Conservation (phyloP, 2,888 invertebrate genomes). For the Ernsta delagoae region DNA sequence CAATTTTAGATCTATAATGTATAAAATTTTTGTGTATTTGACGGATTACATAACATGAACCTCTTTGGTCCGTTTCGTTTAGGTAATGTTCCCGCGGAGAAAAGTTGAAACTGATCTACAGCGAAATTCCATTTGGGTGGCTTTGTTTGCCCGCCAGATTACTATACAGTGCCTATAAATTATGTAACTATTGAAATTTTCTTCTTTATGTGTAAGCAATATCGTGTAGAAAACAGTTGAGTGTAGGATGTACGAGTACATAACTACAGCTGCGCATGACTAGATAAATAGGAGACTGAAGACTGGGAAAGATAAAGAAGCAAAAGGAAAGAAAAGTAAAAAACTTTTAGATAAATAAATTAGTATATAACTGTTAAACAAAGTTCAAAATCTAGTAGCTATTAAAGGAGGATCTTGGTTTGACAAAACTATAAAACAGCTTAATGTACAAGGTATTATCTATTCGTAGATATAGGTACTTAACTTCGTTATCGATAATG, state of each 20-base stretch:
- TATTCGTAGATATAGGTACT: too few species aligned
- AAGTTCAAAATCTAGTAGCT: too few species aligned
- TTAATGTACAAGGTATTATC: too few species aligned
- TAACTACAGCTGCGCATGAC: neutral
- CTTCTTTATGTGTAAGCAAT: neutral
- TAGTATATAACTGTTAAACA: too few species aligned
- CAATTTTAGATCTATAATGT: neutral
- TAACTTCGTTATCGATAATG: too few species aligned
- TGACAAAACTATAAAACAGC: too few species aligned
- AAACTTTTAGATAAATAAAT: too few species aligned
- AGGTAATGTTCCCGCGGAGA: conserved; percentile 24
- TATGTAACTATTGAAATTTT: conserved; percentile 1
- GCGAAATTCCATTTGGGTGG: conserved; percentile 38
- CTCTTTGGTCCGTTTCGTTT: conserved; percentile 9
- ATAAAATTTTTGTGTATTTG: conserved; percentile 15
- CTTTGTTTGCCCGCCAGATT: conserved; percentile 31
- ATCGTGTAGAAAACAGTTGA: neutral
- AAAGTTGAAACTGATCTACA: conserved; percentile 38
- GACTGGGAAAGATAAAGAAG: too few species aligned
- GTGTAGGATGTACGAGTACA: neutral
- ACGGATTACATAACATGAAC: conserved; percentile 24
- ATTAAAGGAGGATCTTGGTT: too few species aligned
- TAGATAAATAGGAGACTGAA: neutral
- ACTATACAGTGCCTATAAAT: neutral
- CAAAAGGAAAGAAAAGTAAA: too few species aligned